Evolutionary conservation across 2,888 invertebrate species (phyloP), one percentile per base, ranked within the genome.

Genomic region (Mythimna albipuncta): DNA sequence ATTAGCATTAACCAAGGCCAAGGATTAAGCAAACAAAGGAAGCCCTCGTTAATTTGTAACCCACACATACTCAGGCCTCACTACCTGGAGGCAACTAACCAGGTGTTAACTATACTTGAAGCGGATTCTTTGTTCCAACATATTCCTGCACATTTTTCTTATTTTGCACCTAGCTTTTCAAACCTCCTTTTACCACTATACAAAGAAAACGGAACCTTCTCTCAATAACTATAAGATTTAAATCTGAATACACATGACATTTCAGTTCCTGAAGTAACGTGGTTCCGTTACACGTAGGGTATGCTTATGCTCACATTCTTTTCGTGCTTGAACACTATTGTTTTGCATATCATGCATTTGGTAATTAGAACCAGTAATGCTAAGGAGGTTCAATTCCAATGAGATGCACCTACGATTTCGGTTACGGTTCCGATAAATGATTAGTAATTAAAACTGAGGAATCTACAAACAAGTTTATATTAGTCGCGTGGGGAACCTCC

Each of bases 141-240:
- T 82, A 78, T 80, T 84, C 86, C 79, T 72, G 80, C 81, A 82
- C 81, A 84, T 89, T 88, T 89, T 87, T 88, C 90, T 87, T 85
- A 87, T 89, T 91, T 91, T 82, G 87, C 91, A 91, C 90, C 89
- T 89, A 57, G 35, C 55, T 55, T 35, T 47, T 69, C 78, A 70
- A 82, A 78, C 69, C 72, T 76, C 68, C 57, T 44, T 52, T 57
- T 54, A 62, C 72, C 16, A 7, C 3, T 21, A 47, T 57, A 26
- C 19, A 64, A 74, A n/a, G 11, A 62, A 67, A 64, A 65, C 9
- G 44, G 21, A 64, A 69, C 68, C 63, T 62, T 89, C 77, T 69
- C 0, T 0, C 0, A 0, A 26, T n/a, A 13, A 38, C 3, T 32
- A 21, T 85, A 85, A 72, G 77, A 81, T 72, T 72, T 52, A 85